Evolutionary conservation across 2,797 vertebrate genomes (phyloP).

Genomic region (Sardinella longiceps): DNA sequence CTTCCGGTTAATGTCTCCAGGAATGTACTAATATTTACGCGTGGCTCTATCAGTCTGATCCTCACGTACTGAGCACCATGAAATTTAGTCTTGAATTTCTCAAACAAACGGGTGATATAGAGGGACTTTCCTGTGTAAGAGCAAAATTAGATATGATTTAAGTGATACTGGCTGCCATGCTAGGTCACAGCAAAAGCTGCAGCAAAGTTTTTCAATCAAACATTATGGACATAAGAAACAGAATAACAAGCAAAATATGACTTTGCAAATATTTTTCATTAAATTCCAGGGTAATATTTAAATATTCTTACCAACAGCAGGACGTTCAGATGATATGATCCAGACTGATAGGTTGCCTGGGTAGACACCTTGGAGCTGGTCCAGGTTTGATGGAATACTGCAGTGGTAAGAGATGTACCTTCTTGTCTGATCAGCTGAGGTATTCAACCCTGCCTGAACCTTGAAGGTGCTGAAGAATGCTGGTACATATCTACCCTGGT

Average conservation of each 20-base stretch:
- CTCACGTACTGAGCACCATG: conserved; percentile 54
- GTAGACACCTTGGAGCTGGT: conserved; percentile 54
- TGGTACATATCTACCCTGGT: conserved; percentile 75
- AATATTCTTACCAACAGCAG: conserved; percentile 75
- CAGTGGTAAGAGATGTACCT: conserved; percentile 74
- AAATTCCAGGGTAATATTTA: neutral
- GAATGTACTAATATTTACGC: conserved; percentile 64
- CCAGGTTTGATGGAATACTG: neutral
- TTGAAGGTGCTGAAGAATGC: conserved; percentile 77
- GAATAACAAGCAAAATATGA: neutral
- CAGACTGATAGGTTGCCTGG: conserved; percentile 69
- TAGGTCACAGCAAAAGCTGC: neutral
- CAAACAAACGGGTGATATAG: conserved; percentile 71
- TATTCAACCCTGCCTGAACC: conserved; percentile 61
- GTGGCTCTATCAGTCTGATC: conserved; percentile 69
- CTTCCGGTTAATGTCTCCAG: conserved; percentile 63
- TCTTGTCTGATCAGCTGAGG: conserved; percentile 47
- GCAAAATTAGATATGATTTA: conserved; percentile 3
- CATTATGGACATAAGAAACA: neutral
- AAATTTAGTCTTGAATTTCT: conserved; percentile 58
- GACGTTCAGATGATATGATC: conserved; percentile 71
- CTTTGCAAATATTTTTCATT: neutral
- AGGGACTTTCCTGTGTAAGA: conserved; percentile 74
- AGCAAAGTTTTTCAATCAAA: neutral
- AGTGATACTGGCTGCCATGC: neutral